A percentile compares a stretch with the other conserved stretches of the same genome.
Conservation (phyloP, 1,140 invertebrate species). For the Drosophila pachea region DNA sequence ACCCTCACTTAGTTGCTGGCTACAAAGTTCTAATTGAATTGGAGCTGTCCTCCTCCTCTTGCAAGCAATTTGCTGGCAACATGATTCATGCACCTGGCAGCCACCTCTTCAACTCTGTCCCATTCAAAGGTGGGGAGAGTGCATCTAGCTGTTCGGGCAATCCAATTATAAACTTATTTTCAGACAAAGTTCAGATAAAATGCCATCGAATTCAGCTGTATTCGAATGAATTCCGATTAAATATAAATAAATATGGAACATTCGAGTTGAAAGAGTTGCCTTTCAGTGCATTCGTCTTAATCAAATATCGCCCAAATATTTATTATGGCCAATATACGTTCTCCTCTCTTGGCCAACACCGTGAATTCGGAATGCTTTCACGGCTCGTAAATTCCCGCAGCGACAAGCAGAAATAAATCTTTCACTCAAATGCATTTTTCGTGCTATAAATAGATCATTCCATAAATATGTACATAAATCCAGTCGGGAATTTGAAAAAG, state of each 20-base stretch:
- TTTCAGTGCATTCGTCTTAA: background rate
- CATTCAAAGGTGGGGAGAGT: background rate
- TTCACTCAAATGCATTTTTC: constrained; percentile 1
- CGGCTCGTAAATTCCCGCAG: constrained; percentile 4
- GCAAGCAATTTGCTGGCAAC: background rate
- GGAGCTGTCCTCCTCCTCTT: constrained; percentile 18
- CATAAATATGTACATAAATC: constrained; percentile 45
- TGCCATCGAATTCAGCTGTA: no score
- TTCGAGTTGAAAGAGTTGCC: no score
- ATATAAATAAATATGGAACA: no score
- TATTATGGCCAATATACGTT: no score
- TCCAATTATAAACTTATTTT: constrained; percentile 40
- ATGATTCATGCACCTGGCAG: constrained; percentile 10
- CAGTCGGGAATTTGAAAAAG: constrained; percentile 1
- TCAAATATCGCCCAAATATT: background rate
- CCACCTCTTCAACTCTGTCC: constrained; percentile 21
- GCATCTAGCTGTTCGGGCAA: background rate
- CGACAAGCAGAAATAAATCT: constrained; percentile 16
- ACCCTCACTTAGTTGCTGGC: background rate
- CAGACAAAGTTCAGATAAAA: background rate
- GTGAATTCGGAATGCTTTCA: background rate
- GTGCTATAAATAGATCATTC: constrained; percentile 13
- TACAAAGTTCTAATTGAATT: constrained; percentile 34
- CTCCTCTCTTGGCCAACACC: background rate
- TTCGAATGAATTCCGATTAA: no score